These are phyloP conservation scores for Pammene aurita DNA, from an alignment of 2,888 invertebrate species.

Conservation along the genomic window DNA sequence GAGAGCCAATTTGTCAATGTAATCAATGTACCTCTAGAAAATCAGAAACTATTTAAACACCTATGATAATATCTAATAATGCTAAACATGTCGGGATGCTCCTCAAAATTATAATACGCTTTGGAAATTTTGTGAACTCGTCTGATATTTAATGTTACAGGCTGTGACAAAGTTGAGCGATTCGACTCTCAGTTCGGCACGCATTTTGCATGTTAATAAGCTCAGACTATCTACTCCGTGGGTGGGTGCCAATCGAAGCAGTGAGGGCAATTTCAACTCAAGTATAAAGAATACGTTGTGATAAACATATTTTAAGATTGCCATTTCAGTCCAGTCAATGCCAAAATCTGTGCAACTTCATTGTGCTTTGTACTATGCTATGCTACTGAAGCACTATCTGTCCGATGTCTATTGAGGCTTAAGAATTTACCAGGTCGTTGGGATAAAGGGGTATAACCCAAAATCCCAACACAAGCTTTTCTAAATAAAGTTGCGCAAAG, in stretches of 20 bases:
- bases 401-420: no score
- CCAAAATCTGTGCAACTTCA: conserved; percentile 1
- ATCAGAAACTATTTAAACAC: background rate
- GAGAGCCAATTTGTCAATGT: background rate
- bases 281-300: background rate
- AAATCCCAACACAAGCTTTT: background rate
- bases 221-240: background rate
- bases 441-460: background rate
- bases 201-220: conserved; percentile 24
- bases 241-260: conserved; percentile 9
- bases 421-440: no score
- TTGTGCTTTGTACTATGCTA: background rate
- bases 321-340: background rate
- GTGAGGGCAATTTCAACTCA: background rate
- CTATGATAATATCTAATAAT: background rate
- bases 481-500: conserved; percentile 8
- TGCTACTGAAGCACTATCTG: no score
- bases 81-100: background rate
- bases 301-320: no score
- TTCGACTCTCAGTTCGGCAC: conserved; percentile 11
- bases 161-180: background rate
- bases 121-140: background rate
- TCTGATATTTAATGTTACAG: conserved; percentile 1
- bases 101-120: background rate
- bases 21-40: background rate